Evolutionary conservation across 2,113 vertebrate species (phyloP).

Genomic region (Mormoops blainvillei): DNA sequence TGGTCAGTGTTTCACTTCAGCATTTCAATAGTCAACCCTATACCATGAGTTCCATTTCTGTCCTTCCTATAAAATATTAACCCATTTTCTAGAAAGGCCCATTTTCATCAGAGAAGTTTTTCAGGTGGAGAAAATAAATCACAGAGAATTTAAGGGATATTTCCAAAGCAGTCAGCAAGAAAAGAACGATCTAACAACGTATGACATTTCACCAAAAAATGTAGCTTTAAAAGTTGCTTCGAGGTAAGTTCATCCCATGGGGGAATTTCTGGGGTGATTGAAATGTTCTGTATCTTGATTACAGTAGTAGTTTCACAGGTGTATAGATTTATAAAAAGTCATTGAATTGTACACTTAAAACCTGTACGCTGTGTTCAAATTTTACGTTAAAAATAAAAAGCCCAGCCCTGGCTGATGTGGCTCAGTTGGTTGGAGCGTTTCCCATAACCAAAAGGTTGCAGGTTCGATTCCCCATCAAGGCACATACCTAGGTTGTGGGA

Average conservation of each 20-base stretch:
- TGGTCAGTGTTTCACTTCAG: background rate
- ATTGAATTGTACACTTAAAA: background rate
- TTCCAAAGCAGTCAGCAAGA: background rate
- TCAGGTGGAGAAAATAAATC: background rate
- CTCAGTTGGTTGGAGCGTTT: too few species aligned
- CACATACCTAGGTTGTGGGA: too few species aligned
- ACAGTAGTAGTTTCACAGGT: background rate
- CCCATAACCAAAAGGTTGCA: too few species aligned
- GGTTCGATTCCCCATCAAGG: too few species aligned
- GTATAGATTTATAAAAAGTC: background rate
- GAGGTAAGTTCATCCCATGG: background rate
- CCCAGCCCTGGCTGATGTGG: too few species aligned
- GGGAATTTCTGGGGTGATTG: background rate
- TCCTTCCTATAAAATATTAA: background rate
- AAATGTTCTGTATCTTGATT: background rate
- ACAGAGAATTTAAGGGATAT: background rate
- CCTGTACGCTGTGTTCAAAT: background rate
- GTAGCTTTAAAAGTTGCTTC: background rate
- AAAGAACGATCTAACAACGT: background rate
- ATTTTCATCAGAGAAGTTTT: background rate
- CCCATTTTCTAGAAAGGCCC: background rate
- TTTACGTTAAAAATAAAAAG: background rate
- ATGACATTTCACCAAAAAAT: background rate
- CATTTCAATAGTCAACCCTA: background rate
- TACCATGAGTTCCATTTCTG: background rate